phyloP scores from a whole-genome alignment of 2,797 vertebrate species.

The Sebastes oblongus region DNA sequence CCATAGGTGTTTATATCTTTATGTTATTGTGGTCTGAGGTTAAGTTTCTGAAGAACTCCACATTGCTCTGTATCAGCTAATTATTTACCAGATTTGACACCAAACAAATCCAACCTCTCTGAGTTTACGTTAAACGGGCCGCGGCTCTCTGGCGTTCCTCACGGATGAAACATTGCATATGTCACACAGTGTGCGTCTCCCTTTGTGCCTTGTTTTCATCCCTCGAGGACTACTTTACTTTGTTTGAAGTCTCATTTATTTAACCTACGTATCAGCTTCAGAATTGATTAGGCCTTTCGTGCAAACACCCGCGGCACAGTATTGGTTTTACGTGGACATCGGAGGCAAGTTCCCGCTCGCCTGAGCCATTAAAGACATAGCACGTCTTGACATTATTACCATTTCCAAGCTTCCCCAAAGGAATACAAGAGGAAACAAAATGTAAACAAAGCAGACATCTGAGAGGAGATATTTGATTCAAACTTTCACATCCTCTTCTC shows the following conservation, averaged over 20 bases:
- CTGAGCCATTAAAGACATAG: slow-evolving; percentile 68
- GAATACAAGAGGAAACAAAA: slow-evolving; percentile 73
- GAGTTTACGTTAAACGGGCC: slow-evolving; percentile 75
- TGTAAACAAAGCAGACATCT: slow-evolving; percentile 79
- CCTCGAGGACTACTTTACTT: slow-evolving; percentile 72
- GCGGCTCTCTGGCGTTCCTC: slow-evolving; percentile 53
- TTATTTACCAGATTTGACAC: slow-evolving; percentile 78
- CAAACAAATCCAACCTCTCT: slow-evolving; percentile 68
- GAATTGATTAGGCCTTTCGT: slow-evolving; percentile 78
- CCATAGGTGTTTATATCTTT: slow-evolving; percentile 58
- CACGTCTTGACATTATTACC: slow-evolving; percentile 74
- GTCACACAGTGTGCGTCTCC: slow-evolving; percentile 67
- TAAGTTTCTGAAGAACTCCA: slow-evolving; percentile 59
- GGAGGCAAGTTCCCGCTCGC: slow-evolving; percentile 64
- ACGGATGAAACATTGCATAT: slow-evolving; percentile 69
- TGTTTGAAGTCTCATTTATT: slow-evolving; percentile 85
- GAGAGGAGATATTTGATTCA: slow-evolving; percentile 79
- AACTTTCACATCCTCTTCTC: slow-evolving; percentile 75
- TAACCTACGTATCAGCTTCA: slow-evolving; percentile 80
- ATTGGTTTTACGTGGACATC: slow-evolving; percentile 73
- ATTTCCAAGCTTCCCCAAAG: slow-evolving; percentile 70
- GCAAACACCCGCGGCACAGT: slow-evolving; percentile 65
- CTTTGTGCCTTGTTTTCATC: slow-evolving; percentile 72
- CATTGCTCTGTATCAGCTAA: slow-evolving; percentile 73
- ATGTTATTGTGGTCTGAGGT: slow-evolving; percentile 48